Evolutionary conservation across 1,140 invertebrate genomes (phyloP).

Genomic region (Drosophila aff.): DNA sequence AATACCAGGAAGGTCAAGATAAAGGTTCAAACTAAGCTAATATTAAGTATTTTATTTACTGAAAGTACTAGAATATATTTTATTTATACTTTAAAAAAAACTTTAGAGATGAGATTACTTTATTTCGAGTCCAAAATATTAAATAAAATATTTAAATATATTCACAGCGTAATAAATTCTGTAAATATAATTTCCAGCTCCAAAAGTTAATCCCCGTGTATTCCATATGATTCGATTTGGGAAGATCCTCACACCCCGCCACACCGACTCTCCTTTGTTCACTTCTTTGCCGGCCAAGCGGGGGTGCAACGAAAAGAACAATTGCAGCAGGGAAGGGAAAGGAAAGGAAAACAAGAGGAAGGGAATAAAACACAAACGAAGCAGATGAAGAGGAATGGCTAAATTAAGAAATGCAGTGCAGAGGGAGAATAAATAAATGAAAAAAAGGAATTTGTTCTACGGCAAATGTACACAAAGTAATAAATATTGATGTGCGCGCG

Average conservation of each 20-base stretch:
- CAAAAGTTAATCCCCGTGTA: background rate
- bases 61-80: too few relatives aligned
- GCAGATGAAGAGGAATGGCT: slow-evolving; percentile 57
- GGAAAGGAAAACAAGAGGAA: background rate
- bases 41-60: too few relatives aligned
- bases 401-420: slow-evolving; percentile 81
- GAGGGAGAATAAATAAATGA: slow-evolving; percentile 77
- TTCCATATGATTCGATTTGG: slow-evolving; percentile 66
- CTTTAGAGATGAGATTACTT: too few relatives aligned
- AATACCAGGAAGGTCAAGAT: too few relatives aligned
- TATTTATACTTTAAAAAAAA: too few relatives aligned
- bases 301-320: slow-evolving; percentile 60
- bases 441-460: slow-evolving; percentile 73
- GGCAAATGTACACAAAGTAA: slow-evolving; percentile 75
- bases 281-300: slow-evolving; percentile 49
- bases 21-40: too few relatives aligned
- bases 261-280: slow-evolving; percentile 17
- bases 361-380: slow-evolving; percentile 38
- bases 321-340: slow-evolving; percentile 20
- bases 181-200: background rate
- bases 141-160: too few relatives aligned
- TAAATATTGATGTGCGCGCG: slow-evolving; percentile 81
- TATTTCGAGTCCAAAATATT: too few relatives aligned
- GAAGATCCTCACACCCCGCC: slow-evolving; percentile 22
- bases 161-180: too few relatives aligned